Base-by-base conservation (phyloP, 2,888 invertebrate genomes). In the Ceraclea dissimilis region DNA sequence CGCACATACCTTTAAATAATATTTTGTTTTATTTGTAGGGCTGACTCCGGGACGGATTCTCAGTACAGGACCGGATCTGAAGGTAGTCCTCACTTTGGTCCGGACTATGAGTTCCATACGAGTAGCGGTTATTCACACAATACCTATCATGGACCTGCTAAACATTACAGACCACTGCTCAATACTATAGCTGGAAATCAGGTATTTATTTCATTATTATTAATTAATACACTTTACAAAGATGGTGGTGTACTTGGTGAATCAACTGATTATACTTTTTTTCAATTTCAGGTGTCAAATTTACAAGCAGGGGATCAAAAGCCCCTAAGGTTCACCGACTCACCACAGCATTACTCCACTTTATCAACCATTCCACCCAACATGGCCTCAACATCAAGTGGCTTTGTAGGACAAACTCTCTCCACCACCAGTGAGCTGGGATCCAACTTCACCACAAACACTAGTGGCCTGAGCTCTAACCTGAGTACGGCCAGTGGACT, bases 81-180 rank as follows among this genome's bases (percentile, higher is more conserved):
- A 31, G 70, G 74, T 1, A 72, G 70, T 39, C 43, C 57, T 13
- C 59, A 56, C 26, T 51, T 56, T 13, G 57, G 60, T 16, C 66
- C 72, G 51, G 82, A 81, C 57, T 82, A 81, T 63, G 82, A 82
- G 64, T 82, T 82, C 65, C 72, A 75, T 2, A 77, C 78, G 20
- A 72, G 77, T 20, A 78, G 75, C 54, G 83, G 81, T 1, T 88
- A 84, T 69, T 82, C 83, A 43, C 91, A 92, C 70, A 90, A 93
- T 73, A 93, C 93, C 1, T 95, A 93, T 75, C 94, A 93, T 71
- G 94, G 92, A 0, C 90, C 90, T 47, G 82, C 88, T 5, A 77
- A 85, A 60, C 90, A 90, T 67, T 80, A 83, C 66, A 79, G 90
- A 6, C 82, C 86, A 2, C 76, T 81, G 58, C 74, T 80, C 62